Percentiles rank a stretch among this genome's conserved stretches.
Evolutionary conservation across 2,888 invertebrate species (phyloP).

Genomic region (Xestia c-nigrum): DNA sequence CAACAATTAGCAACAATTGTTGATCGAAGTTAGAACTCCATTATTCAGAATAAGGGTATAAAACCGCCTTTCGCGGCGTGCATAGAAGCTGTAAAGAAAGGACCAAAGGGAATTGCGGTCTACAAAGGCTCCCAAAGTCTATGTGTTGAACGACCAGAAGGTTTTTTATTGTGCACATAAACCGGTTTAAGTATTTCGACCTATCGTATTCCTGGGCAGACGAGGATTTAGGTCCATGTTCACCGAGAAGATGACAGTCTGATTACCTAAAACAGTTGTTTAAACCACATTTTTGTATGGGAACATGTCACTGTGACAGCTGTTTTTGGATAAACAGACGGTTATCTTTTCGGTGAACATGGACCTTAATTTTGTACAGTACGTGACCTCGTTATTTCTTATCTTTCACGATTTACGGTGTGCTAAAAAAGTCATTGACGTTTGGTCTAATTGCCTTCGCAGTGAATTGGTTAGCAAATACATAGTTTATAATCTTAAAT

Average conservation of each 20-base stretch:
- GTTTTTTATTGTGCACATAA: background rate
- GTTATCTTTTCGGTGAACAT: too few relatives aligned
- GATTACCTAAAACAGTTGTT: too few relatives aligned
- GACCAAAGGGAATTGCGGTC: background rate
- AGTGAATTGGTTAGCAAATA: background rate
- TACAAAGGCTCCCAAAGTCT: background rate
- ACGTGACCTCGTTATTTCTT: slow-evolving; percentile 5
- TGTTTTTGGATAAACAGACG: too few relatives aligned
- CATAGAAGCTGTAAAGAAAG: background rate
- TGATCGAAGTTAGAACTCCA: background rate
- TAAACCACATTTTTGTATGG: too few relatives aligned
- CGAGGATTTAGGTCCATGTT: too few relatives aligned
- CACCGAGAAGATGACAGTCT: too few relatives aligned
- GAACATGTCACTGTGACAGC: too few relatives aligned
- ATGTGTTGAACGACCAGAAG: background rate
- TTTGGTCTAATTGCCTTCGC: background rate
- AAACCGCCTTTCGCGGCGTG: background rate
- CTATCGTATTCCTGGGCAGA: background rate
- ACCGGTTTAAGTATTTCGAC: background rate
- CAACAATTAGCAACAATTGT: too few relatives aligned
- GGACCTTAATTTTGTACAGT: background rate
- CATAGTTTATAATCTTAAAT: background rate
- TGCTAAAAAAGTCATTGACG: background rate
- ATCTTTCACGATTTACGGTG: background rate
- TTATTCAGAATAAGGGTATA: background rate